Base-by-base conservation (phyloP, 2,797 vertebrate species). In the Pangasius larnaudii region DNA sequence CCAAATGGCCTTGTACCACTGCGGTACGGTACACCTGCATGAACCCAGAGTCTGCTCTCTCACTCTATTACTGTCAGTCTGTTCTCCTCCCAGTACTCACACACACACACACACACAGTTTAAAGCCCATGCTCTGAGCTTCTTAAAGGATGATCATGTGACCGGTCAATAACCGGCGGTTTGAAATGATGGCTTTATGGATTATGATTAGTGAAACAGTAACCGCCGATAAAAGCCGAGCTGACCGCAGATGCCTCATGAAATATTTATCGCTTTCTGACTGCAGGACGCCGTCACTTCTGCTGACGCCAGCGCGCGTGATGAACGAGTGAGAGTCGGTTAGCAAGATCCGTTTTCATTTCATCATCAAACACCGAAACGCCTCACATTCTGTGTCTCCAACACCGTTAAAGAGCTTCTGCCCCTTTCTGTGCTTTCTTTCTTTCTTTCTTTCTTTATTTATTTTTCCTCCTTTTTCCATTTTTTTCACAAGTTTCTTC, bases 161-260 rank as follows among this genome's bases (percentile, higher is more conserved):
- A 85, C 27, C 69, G 18, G 69, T 85, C 69, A 58, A 74, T 63
- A 75, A 30, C 27, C 3, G 71, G 71, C 24, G 27, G 71, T 75
- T 46, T 59, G 16, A 49, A 75, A 2, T 51, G 42, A 84, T 71
- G 71, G 24, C 19, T 61, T 61, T 75, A 86, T 86, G 3, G 71
- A 86, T 86, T 77, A 46, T 77, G 53, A 85, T 61, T 46, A 59
- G 33, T 61, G 53, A 85, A 75, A 72, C 84, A 61, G 36, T 77
- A 61, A 59, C 56, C 36, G 24, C 56, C 11, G 7, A 14, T 74
- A 58, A 85, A 77, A 19, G 39, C 56, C n/a, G 36, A 77, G 72
- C 72, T 59, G 85, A 59, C 27, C 69, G 13, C 33, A 49, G 49
- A 72, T 27, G 13, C 82, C 67, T 72, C 67, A n/a, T 85, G 36